Percentiles rank a stretch among this genome's conserved stretches.
Evolutionary conservation across 2,797 vertebrate species (phyloP).

Genomic region (Cyclura pinguis): DNA sequence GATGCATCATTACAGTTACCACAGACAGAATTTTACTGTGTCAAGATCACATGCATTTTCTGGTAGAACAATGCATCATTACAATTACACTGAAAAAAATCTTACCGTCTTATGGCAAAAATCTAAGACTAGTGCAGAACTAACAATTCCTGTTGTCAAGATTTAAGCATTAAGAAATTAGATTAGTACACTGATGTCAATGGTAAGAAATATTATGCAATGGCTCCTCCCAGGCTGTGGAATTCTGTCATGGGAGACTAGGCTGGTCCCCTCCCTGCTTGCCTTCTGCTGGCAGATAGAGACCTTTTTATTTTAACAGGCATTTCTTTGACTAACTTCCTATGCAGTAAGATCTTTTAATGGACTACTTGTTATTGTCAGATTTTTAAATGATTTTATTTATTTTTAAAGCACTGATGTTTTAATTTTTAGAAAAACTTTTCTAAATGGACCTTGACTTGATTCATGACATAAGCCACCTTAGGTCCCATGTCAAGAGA

Average conservation of each 20-base stretch:
- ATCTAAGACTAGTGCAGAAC: neutral
- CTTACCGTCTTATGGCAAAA: constrained; percentile 25
- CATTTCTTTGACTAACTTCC: neutral
- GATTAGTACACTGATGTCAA: neutral
- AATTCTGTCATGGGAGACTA: too few species aligned
- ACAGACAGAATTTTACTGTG: neutral
- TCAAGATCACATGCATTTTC: neutral
- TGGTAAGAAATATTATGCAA: neutral
- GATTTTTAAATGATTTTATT: too few species aligned
- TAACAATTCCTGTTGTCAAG: constrained; percentile 9
- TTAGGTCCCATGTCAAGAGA: too few species aligned
- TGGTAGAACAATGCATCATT: neutral
- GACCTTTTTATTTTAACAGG: too few species aligned
- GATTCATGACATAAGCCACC: too few species aligned
- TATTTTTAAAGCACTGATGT: neutral
- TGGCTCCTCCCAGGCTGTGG: too few species aligned
- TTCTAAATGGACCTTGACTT: too few species aligned
- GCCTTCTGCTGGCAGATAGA: too few species aligned
- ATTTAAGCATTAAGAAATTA: neutral
- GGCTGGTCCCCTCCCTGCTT: too few species aligned
- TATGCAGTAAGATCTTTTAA: too few species aligned
- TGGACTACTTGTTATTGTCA: too few species aligned
- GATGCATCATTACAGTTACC: neutral
- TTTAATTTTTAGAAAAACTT: too few species aligned
- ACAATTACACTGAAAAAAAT: neutral